Evolutionary conservation across 2,888 invertebrate species (phyloP), one percentile per base, ranked within the genome.

Genomic region (Rhagium mordax): DNA sequence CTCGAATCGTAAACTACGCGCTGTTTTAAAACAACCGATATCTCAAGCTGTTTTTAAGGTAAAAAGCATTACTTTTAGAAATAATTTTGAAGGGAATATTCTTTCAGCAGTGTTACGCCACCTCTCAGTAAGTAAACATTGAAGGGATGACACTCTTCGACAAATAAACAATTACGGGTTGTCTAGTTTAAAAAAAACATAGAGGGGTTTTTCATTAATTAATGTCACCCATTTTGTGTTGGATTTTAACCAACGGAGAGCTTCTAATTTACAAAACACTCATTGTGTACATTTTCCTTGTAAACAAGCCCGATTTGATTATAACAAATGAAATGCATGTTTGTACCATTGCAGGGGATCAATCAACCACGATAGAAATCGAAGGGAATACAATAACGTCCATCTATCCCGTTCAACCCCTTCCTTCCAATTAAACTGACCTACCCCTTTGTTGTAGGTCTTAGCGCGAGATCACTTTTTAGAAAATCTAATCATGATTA

Each of bases 361-460:
- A 73, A 78, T 78, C 78, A 76, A 74, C 71, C 70, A 7, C 60
- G 76, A 76, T 72, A 75, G 70, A 68, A 72, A 77, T 74, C 76
- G 73, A 76, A 72, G 66, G 49, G 57, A 59, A 60, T 66, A 76
- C 74, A 76, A 76, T 78, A 67, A 78, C 72, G 72, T 71, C 74
- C 76, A 71, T 72, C 62, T 67, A 71, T 64, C 16, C 71, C 27
- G 51, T 20, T 61, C 53, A 70, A 70, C 72, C 72, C 75, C 71
- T 75, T 72, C 62, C 75, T 77, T 78, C 80, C 78, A 80, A 80
- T 80, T 80, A 80, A 78, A 74, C 64, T 70, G 76, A 78, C 76
- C 80, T 76, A 78, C 80, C 80, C 77, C 64, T 80, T 80, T 76
- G 80, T 74, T 80, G 80, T 78, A 69, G 69, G 68, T 33, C 16